Percentiles rank a stretch among this genome's conserved stretches.
phyloP scores from a whole-genome alignment of 1,140 invertebrate species.

The Lasioglossum baleicum region DNA sequence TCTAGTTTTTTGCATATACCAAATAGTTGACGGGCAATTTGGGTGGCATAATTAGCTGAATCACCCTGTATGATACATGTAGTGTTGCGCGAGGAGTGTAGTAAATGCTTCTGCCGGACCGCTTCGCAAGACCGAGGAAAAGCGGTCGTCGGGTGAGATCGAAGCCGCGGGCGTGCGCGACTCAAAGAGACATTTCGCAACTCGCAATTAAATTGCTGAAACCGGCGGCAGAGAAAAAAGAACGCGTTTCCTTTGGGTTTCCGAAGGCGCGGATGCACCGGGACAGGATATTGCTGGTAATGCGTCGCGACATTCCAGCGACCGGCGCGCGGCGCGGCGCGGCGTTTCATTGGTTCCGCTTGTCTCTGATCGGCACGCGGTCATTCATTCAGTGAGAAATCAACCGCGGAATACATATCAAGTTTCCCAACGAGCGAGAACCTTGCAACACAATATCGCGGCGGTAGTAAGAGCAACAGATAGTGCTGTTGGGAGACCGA shows the following conservation, averaged over 20 bases:
- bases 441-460: not conserved
- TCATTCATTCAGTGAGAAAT: not conserved
- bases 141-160: not conserved
- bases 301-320: not conserved
- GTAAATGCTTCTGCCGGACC: too few species aligned
- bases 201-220: not conserved
- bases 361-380: not conserved
- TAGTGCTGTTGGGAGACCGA: too few species aligned
- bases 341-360: not conserved
- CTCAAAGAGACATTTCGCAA: not conserved
- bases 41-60: too few species aligned
- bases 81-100: too few species aligned
- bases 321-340: too few species aligned
- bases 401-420: not conserved
- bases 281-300: slow-evolving; percentile 2
- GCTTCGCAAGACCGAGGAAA: not conserved
- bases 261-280: slow-evolving; percentile 1
- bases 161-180: not conserved
- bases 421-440: not conserved
- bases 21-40: too few species aligned
- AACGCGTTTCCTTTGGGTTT: not conserved
- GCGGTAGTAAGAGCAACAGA: not conserved
- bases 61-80: too few species aligned
- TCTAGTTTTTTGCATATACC: too few species aligned
- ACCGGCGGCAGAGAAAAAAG: not conserved